phyloP scores from a whole-genome alignment of 2,888 invertebrate genomes.

The Odontocerum albicorne region DNA sequence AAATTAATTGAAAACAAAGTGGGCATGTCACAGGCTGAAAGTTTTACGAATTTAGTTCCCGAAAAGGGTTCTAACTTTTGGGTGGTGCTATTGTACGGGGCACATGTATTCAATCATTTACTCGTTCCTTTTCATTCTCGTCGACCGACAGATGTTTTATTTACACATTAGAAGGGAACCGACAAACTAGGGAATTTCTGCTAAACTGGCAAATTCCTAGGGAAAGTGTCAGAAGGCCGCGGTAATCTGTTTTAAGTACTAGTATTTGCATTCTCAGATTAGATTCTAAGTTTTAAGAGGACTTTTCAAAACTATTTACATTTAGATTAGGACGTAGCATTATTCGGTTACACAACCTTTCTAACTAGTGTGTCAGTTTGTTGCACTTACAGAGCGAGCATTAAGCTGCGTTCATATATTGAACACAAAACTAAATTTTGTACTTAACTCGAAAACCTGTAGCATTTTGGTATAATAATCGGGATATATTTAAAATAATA shows the following conservation, averaged over 20 bases:
- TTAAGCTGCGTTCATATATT: no score
- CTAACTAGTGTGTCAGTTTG: no score
- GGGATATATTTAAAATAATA: no score
- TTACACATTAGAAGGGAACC: conserved; percentile 29
- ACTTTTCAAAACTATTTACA: not conserved
- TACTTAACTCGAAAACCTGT: no score
- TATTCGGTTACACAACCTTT: no score
- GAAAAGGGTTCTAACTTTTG: not conserved
- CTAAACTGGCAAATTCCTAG: no score
- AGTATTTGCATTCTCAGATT: conserved; percentile 10
- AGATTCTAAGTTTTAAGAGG: not conserved
- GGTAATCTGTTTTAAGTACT: conserved; percentile 15
- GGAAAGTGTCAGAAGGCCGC: conserved; percentile 23
- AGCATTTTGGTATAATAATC: no score
- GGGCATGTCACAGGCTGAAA: conserved; percentile 12
- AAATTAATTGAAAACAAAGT: conserved; percentile 22
- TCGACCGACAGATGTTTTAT: conserved; percentile 30
- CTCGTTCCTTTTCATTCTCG: conserved; percentile 21
- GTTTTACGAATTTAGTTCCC: no score
- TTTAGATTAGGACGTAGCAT: no score
- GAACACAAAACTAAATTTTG: no score
- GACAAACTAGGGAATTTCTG: conserved; percentile 26
- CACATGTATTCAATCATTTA: conserved; percentile 32
- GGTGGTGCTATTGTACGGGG: no score
- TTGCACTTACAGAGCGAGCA: no score